Evolutionary conservation across 2,888 invertebrate genomes (phyloP), one percentile per base, ranked within the genome.

Genomic region (Patella depressa): DNA sequence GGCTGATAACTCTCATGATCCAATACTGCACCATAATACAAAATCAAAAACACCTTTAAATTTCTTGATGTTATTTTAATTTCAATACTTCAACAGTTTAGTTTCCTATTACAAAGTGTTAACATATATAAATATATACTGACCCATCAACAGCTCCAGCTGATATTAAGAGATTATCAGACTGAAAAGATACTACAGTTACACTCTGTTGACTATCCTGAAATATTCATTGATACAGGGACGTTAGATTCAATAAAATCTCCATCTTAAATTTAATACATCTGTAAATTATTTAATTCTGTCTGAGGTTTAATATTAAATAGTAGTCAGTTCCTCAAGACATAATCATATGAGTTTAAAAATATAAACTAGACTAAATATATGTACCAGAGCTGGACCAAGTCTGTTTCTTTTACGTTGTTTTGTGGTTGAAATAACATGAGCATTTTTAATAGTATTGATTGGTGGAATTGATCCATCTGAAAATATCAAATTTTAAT

Each of bases 91-190:
- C 9, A 9, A 0, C 45, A 7, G 45, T 45, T 45, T 9, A 9
- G 9, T 45, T 45, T 45, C 45, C 1, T 45, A 45, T 45, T 9
- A 9, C 45, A 45, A 45, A 45, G 0, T 45, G 4, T 45, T 45
- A 9, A 45, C 45, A 0, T 45, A 45, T 53, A 72, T 55, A 57
- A 11, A n/a, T 1, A 70, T 14, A 57, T n/a, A 81, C 91, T 85
- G 89, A 94, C 94, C 97, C 96, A 92, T 97, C 97, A 71, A 95
- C 95, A 77, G 96, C 96, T 0, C 96, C 96, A 88, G 96, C 95
- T 0, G 97, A 96, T 71, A 97, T 93, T 2, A 98, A 92, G 5
- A 95, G 95, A 82, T 94, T 91, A 79, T 95, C 95, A 91, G 96
- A 95, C 91, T 96, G 96, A 92, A 96, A 97, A 1, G 94, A 94